Evolutionary conservation across 2,888 invertebrate species (phyloP), one percentile per base, ranked within the genome.

Genomic region (Tortricodes alternella): DNA sequence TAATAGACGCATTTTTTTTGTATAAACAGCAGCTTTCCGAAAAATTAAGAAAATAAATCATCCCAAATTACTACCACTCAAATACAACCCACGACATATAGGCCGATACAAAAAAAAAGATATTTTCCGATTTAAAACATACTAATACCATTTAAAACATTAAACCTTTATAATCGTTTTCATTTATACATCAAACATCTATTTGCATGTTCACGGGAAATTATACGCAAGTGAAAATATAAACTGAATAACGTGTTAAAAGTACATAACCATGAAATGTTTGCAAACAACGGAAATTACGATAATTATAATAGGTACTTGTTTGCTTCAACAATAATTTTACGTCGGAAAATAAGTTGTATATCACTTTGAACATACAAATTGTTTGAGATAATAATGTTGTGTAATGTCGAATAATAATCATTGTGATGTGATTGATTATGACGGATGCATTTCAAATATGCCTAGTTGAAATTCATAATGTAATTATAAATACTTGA

Each of bases 161-260:
- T 39, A 13, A 53, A 55, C 18, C 18, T 43, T 43, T 43, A 43
- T 43, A 24, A 35, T 23, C 32, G 41, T 41, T 15, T 19, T 29
- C 34, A 27, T 41, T 27, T 7, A 43, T 72, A 73, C 56, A 64
- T 59, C 64, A 62, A 65, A 70, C 66, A 70, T 64, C 62, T 71
- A 73, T 73, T 78, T 71, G 78, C 81, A 77, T 81, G 82, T 73
- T 74, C 68, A 67, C 70, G 62, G 69, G 65, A 67, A 76, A 80
- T 82, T 78, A 78, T 74, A 70, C 72, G 73, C 68, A 68, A 69
- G 66, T 70, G 64, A 71, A 76, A 71, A 70, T 67, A 67, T 64
- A n/a, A n/a, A 50, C 49, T 23, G 44, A 44, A 59, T 73, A 66
- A 64, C 64, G 62, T 68, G 62, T 65, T 64, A 61, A 62, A 49